Evolutionary conservation across 92 coral and sea anemone species (phyloP).

Genomic region (Galaxea fascicularis): DNA sequence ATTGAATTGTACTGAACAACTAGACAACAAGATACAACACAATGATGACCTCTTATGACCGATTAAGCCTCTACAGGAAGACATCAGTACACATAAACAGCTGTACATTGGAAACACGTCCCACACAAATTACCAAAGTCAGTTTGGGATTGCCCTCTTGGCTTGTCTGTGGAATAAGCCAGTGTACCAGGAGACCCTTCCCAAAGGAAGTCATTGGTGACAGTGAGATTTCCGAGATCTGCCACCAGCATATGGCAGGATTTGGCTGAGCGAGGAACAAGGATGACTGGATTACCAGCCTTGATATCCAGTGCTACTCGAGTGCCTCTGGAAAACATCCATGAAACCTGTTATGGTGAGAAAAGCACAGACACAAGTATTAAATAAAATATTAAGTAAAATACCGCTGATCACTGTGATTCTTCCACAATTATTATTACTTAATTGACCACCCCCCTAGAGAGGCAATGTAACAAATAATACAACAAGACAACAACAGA

Average conservation of each 20-base stretch:
- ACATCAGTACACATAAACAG: not conserved
- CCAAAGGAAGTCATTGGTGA: slow-evolving; percentile 81
- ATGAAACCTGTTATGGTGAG: slow-evolving; percentile 71
- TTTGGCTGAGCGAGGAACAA: slow-evolving; percentile 91
- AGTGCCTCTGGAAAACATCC: slow-evolving; percentile 86
- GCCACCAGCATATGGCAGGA: slow-evolving; percentile 96
- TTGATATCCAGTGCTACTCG: slow-evolving; percentile 87
- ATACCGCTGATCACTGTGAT: no score
- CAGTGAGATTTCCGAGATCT: slow-evolving; percentile 92
- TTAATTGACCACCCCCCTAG: no score
- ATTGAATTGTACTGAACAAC: no score
- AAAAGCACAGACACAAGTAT: not conserved
- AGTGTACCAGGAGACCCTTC: slow-evolving; percentile 85
- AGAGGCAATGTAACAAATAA: no score
- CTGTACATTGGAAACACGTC: not conserved
- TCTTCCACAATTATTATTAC: no score
- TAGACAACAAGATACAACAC: no score
- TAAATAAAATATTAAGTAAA: no score
- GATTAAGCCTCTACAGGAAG: not conserved
- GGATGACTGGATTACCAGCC: slow-evolving; percentile 95
- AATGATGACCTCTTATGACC: no score
- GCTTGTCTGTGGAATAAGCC: slow-evolving; percentile 39
- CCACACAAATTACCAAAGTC: slow-evolving; percentile 33
- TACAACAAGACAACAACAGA: no score
- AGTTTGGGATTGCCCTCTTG: slow-evolving; percentile 19